A percentile compares a stretch with the other conserved stretches of the same genome.
Conservation (phyloP, 2,113 vertebrate species). For the Anoura caudifer region DNA sequence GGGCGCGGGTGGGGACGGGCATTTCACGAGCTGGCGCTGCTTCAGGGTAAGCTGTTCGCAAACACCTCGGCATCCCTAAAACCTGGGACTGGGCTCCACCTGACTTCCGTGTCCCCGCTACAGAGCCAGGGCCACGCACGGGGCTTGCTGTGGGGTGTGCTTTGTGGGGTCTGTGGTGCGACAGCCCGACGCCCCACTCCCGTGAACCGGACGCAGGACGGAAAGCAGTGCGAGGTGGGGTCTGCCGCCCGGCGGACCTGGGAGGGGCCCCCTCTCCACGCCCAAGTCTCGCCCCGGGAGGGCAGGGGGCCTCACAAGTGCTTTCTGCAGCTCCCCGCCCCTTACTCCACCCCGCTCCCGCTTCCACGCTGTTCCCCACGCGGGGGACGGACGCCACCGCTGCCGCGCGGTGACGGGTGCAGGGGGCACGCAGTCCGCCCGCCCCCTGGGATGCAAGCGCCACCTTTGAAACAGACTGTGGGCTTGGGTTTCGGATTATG, state of each 20-base stretch:
- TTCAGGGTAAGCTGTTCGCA: rapidly evolving
- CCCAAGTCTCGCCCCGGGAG: rapidly evolving
- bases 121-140: rapidly evolving
- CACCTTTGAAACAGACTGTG: rapidly evolving
- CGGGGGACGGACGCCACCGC: too few species aligned
- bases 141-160: too few species aligned
- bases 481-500: rapidly evolving
- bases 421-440: too few species aligned
- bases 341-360: rapidly evolving
- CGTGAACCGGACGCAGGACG: background rate
- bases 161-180: background rate
- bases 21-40: rapidly evolving
- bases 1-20: too few species aligned
- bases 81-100: background rate
- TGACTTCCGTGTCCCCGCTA: too few species aligned
- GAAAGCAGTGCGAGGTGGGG: rapidly evolving
- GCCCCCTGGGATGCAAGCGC: background rate
- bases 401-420: rapidly evolving
- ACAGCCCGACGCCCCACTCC: rapidly evolving
- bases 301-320: background rate
- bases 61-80: background rate
- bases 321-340: rapidly evolving
- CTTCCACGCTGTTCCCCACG: too few species aligned
- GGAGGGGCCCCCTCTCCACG: background rate
- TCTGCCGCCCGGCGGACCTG: too few species aligned